Evolutionary conservation across 2,888 invertebrate species (phyloP).

Genomic region (Yponomeuta cagnagella): DNA sequence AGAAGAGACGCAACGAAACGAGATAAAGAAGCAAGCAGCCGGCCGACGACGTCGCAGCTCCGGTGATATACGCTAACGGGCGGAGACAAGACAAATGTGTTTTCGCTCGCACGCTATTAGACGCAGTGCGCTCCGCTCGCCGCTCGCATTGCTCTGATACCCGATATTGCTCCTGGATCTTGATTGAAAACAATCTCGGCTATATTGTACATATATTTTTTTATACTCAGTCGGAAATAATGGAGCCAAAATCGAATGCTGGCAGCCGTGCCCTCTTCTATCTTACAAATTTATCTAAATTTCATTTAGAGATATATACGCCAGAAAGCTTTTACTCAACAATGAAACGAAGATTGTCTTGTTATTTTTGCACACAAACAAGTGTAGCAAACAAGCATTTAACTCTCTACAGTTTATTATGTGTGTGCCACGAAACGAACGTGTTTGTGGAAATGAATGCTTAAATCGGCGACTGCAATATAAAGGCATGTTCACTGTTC

Average conservation of each 20-base stretch:
- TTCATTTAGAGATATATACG: not conserved
- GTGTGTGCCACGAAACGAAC: constrained; percentile 12
- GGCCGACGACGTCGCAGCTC: constrained; percentile 56
- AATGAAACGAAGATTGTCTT: not conserved
- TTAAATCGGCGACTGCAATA: constrained; percentile 35
- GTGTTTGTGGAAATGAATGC: constrained; percentile 19
- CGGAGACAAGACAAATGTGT: constrained; percentile 74
- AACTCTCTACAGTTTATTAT: constrained; percentile 34
- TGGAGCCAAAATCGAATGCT: not conserved
- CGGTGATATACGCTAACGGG: constrained; percentile 73
- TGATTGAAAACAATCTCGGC: constrained; percentile 57
- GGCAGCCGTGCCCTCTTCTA: not conserved
- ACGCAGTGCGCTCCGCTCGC: constrained; percentile 12
- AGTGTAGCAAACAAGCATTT: constrained; percentile 5
- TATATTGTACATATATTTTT: not conserved
- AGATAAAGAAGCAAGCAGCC: constrained; percentile 41
- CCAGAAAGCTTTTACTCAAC: not conserved
- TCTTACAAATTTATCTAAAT: constrained; percentile 2
- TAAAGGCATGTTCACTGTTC: constrained; percentile 55
- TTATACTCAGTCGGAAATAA: not conserved
- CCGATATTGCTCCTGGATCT: constrained; percentile 32
- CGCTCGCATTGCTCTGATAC: constrained; percentile 10
- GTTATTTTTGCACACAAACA: constrained; percentile 2
- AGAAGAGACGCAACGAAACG: not conserved
- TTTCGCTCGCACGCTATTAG: constrained; percentile 68